Conservation (phyloP, 2,797 vertebrate genomes). For the Danio aesculapii region DNA sequence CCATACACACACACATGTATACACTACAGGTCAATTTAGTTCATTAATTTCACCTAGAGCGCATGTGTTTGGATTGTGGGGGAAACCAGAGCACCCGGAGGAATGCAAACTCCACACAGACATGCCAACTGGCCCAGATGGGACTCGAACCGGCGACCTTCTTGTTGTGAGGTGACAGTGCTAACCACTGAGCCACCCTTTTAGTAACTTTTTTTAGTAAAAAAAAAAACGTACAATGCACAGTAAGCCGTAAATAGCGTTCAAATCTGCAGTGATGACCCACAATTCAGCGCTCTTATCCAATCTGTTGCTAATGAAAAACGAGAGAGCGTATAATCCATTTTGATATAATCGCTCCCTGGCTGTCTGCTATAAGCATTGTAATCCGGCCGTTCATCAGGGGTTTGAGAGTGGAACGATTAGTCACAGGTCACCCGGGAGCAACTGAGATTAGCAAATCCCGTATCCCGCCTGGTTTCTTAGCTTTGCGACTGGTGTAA, state of each 20-base stretch:
- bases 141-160: too few species aligned
- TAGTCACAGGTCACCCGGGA: constrained; percentile 39
- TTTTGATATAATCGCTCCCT: constrained; percentile 63
- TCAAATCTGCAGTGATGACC: background rate
- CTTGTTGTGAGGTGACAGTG: too few species aligned
- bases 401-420: constrained; percentile 29
- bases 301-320: constrained; percentile 22
- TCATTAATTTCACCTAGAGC: too few species aligned
- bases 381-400: constrained; percentile 62
- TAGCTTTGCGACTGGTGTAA: background rate
- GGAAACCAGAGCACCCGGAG: too few species aligned
- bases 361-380: constrained; percentile 45
- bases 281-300: background rate
- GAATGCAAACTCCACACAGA: too few species aligned
- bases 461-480: background rate
- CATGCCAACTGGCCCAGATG: too few species aligned
- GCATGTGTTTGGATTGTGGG: too few species aligned
- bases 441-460: constrained; percentile 1
- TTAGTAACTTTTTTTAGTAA: too few species aligned
- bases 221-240: background rate
- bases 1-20: too few species aligned
- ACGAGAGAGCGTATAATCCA: constrained; percentile 64
- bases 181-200: too few species aligned
- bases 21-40: too few species aligned
- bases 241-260: background rate